phyloP scores from a whole-genome alignment of 2,113 vertebrate genomes.

The Eleginops maclovinus region DNA sequence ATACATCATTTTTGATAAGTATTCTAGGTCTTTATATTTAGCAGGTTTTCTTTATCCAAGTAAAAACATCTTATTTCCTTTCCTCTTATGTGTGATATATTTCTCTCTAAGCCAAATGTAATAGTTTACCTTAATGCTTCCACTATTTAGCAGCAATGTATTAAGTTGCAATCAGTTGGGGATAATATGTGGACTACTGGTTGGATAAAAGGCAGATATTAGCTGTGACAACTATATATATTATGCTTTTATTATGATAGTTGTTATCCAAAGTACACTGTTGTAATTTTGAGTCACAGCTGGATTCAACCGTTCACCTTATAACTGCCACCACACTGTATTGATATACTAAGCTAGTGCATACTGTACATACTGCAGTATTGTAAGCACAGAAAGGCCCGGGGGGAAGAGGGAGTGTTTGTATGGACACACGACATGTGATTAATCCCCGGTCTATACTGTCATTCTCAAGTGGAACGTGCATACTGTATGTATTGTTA shows the following conservation, averaged over 20 bases:
- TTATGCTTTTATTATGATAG: constrained; percentile 66
- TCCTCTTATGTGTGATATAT: constrained; percentile 32
- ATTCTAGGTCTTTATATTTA: constrained; percentile 53
- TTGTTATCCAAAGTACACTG: constrained; percentile 67
- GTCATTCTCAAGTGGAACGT: constrained; percentile 65
- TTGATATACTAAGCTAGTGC: constrained; percentile 55
- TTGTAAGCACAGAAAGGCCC: constrained; percentile 39
- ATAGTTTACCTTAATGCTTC: constrained; percentile 42
- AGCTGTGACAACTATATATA: constrained; percentile 52
- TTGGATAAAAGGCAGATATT: constrained; percentile 58
- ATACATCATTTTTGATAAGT: constrained; percentile 52
- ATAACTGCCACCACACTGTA: constrained; percentile 42
- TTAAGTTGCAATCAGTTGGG: constrained; percentile 30
- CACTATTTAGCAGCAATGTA: constrained; percentile 47
- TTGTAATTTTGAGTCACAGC: constrained; percentile 48
- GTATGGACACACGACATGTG: constrained; percentile 50
- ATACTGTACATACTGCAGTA: constrained; percentile 31
- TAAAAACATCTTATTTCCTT: constrained; percentile 32
- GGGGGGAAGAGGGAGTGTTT: constrained; percentile 30
- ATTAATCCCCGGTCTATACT: constrained; percentile 66
- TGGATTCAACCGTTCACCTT: constrained; percentile 52
- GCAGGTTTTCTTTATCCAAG: constrained; percentile 41
- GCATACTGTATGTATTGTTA: constrained; percentile 74
- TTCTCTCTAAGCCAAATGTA: constrained; percentile 56
- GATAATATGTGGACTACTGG: constrained; percentile 48